A percentile compares a stretch with the other conserved stretches of the same genome.
These are phyloP conservation scores for Microdon myrmicae DNA, from an alignment of 2,888 invertebrate genomes.

Conservation along the genomic window DNA sequence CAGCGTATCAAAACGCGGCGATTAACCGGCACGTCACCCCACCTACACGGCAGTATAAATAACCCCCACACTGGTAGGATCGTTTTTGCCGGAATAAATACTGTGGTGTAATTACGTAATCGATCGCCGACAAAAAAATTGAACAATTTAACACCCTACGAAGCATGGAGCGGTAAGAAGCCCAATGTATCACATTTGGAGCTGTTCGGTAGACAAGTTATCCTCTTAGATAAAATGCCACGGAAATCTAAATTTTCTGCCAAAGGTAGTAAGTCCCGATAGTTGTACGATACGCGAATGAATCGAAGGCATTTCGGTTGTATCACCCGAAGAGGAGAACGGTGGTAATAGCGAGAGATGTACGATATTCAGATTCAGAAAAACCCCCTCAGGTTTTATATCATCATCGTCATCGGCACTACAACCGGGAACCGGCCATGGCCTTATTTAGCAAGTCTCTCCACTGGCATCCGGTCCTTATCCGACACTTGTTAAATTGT, in stretches of 20 bases:
- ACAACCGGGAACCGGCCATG: no score
- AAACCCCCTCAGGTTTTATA: no score
- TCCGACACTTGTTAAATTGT: no score
- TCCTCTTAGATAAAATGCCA: constrained; percentile 27
- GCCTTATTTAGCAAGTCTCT: no score
- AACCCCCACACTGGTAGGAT: no score
- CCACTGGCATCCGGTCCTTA: no score
- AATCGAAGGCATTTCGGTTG: constrained; percentile 14
- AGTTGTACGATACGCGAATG: constrained; percentile 7
- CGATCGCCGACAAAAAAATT: constrained; percentile 27
- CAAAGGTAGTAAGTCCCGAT: constrained; percentile 12
- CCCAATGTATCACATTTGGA: constrained; percentile 19
- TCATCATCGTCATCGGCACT: no score
- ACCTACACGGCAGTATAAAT: no score
- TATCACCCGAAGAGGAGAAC: constrained; percentile 7
- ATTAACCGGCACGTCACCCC: no score
- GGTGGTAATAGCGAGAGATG: constrained; percentile 7
- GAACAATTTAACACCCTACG: constrained; percentile 1
- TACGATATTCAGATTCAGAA: constrained; percentile 5
- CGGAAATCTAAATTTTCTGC: constrained; percentile 18
- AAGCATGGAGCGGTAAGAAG: constrained; percentile 15
- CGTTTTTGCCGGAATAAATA: no score
- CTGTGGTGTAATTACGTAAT: constrained; percentile 26
- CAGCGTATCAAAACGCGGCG: no score
- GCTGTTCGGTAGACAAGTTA: constrained; percentile 23